Base-by-base conservation (phyloP, 1,140 invertebrate genomes). In the Acyrthosiphon pisum region DNA sequence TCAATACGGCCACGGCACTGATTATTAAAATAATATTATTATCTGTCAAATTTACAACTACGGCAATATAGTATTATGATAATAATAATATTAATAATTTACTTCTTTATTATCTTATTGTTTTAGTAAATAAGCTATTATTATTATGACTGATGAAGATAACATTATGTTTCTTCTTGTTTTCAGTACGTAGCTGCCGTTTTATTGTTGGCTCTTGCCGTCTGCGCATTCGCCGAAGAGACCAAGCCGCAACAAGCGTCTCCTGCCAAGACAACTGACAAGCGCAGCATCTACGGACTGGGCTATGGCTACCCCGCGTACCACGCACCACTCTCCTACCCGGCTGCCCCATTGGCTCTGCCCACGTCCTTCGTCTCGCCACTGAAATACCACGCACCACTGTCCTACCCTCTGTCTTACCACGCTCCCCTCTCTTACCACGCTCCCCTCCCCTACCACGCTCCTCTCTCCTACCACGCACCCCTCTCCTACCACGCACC, bases 401-500 rank as follows among this genome's bases (percentile, higher is more conserved):
- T 53, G 22, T 84, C 48, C 46, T 44, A 93, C 22, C 48, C 81
- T 9, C 35, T 83, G 11, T 53, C 91, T n/a, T 93, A 93, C 48
- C 91, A 93, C 48, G 91, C 91, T 22, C 91, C 91, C 7, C 48
- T 93, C 1, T 20, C 91, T 2, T 93, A 93, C 81, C 91, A 93
- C 48, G 76, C 91, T 0, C 91, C 91, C 0, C 81, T 93, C 4
- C 56, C 91, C 9, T 92, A 92, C 48, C 76, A 48, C 68, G 91
- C 91, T 6, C 68, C 91, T 0, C n/a, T 92, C 6, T 30, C 91
- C 6, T 93, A 93, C n/a, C 91, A 93, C 81, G 44, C 91, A 6
- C 91, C 91, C 4, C 48, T 84, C 0, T 93, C 91, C 4, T 93
- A 84, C 11, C 46, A 48, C 1, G 91, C 91, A 35, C 91, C 91